Percentiles rank a stretch among this genome's conserved stretches.
phyloP scores from a whole-genome alignment of 2,888 invertebrate genomes.

The Lumbricus terrestris region DNA sequence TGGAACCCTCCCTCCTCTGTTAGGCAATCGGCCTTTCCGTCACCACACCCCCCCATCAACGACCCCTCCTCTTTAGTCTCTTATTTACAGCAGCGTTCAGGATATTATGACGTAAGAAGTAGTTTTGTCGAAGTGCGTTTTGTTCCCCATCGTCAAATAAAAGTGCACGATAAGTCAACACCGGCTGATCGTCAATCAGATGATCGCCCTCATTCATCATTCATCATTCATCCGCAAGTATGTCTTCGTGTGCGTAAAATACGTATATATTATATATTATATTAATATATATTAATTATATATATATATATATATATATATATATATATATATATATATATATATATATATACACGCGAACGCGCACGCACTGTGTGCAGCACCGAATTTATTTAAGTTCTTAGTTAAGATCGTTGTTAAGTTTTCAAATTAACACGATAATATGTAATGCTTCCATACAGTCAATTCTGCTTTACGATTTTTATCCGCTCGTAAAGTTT shows the following conservation, averaged over 20 bases:
- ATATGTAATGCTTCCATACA: too few relatives aligned
- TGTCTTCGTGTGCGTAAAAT: background rate
- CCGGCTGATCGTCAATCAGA: background rate
- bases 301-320: background rate
- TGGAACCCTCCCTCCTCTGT: background rate
- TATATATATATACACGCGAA: background rate
- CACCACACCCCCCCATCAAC: background rate
- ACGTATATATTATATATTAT: too few relatives aligned
- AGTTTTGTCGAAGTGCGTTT: background rate
- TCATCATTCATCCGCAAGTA: background rate
- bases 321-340: background rate
- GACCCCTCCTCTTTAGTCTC: background rate
- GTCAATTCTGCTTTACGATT: too few relatives aligned
- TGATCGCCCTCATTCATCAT: background rate
- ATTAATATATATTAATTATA: too few relatives aligned
- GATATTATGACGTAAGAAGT: background rate
- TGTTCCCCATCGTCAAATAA: background rate
- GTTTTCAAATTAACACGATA: too few relatives aligned
- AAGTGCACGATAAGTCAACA: conserved; percentile 3
- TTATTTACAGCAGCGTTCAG: background rate
- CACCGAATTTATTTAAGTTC: too few relatives aligned
- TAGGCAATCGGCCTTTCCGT: background rate
- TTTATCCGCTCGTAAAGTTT: too few relatives aligned
- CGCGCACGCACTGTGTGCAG: too few relatives aligned
- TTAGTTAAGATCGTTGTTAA: too few relatives aligned